A percentile compares a stretch with the other conserved stretches of the same genome.
These are phyloP conservation scores for Discoglossus pictus DNA, from an alignment of 2,797 vertebrate species.

Conservation along the genomic window DNA sequence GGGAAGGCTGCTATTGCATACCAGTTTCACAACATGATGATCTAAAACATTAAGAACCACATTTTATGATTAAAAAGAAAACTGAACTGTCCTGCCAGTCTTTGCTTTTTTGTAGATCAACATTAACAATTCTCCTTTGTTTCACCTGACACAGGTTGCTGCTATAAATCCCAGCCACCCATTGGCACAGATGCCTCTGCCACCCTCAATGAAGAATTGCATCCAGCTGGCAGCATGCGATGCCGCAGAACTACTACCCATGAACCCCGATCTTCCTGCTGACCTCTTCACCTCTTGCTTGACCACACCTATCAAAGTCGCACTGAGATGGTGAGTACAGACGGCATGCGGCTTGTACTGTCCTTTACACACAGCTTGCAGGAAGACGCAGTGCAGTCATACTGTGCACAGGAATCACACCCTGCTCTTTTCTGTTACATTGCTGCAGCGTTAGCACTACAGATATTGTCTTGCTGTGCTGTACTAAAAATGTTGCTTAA, in stretches of 20 bases:
- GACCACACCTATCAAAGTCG: conserved; percentile 97
- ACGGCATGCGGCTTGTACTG: no score
- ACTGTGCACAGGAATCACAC: no score
- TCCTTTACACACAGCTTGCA: no score
- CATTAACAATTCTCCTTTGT: conserved; percentile 3
- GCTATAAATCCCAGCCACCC: conserved; percentile 97
- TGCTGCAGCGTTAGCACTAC: background rate
- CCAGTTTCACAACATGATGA: no score
- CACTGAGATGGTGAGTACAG: conserved; percentile 85
- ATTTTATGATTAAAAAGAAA: no score
- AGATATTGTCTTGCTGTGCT: conserved; percentile 10
- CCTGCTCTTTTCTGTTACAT: conserved; percentile 4
- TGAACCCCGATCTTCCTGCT: conserved; percentile 95
- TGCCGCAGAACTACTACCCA: conserved; percentile 90
- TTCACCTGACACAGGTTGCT: conserved; percentile 76
- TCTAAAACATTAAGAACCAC: no score
- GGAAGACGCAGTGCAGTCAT: no score
- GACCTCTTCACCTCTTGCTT: conserved; percentile 98
- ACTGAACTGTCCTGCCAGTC: no score
- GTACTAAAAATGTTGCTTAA: background rate
- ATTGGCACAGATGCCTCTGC: conserved; percentile 93
- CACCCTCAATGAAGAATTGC: conserved; percentile 98
- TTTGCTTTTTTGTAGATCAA: no score
- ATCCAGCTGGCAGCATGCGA: conserved; percentile 97
- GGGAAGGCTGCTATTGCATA: no score